Percentiles rank a stretch among this genome's conserved stretches.
Conservation (phyloP, 2,113 vertebrate species). For the Dryoscopus gambensis region DNA sequence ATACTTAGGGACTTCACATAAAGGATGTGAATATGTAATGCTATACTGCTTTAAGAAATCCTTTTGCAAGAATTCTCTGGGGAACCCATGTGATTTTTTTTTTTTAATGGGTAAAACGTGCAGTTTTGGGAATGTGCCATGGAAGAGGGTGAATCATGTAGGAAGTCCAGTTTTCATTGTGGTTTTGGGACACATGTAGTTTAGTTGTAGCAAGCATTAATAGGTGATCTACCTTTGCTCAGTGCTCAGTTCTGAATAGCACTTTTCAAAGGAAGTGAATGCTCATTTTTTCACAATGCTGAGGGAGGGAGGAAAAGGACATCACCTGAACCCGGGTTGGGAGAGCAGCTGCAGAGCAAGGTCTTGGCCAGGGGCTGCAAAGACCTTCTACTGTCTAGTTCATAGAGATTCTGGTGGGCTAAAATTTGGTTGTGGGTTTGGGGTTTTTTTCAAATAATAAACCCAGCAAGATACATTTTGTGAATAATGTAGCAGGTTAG, state of each 20-base stretch:
- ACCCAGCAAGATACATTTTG: not conserved
- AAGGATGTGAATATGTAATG: not conserved
- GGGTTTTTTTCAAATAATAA: not conserved
- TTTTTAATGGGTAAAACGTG: not conserved
- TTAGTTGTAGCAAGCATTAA: not conserved
- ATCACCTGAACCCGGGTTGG: not conserved
- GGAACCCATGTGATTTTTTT: not conserved
- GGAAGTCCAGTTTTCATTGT: not conserved
- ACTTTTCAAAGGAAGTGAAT: not conserved
- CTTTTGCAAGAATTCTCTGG: not conserved
- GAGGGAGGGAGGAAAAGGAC: not conserved
- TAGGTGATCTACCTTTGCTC: not conserved
- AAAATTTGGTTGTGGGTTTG: not conserved
- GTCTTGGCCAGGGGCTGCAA: not conserved
- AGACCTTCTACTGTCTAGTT: not conserved
- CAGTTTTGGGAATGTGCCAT: not conserved
- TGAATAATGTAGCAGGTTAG: not conserved
- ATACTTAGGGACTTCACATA: accelerated
- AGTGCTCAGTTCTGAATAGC: not conserved
- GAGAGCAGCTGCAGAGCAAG: not conserved
- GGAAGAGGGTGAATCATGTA: not conserved
- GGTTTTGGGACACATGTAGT: not conserved
- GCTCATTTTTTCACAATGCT: not conserved
- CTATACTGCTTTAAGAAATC: not conserved
- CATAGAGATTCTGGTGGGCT: not conserved